These are phyloP conservation scores for Cataglyphis albicans DNA, from an alignment of 2,888 invertebrate species.

Conservation along the genomic window DNA sequence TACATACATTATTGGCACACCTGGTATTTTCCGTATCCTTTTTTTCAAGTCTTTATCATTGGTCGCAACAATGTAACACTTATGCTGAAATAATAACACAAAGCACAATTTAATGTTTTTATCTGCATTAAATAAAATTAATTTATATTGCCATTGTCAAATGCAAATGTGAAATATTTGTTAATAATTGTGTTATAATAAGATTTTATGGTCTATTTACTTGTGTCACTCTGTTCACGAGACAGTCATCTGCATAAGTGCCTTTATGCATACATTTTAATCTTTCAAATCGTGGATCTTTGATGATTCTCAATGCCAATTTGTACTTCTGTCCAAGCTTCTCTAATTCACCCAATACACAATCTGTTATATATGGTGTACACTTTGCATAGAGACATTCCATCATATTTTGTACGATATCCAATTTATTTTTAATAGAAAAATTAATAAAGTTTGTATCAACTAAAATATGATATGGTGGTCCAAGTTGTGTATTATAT, in stretches of 20 bases:
- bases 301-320: constrained; percentile 97
- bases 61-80: constrained; percentile 99
- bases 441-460: constrained; percentile 99
- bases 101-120: not conserved
- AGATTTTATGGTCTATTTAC: constrained; percentile 82
- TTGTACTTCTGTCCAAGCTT: constrained; percentile 98
- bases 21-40: constrained; percentile 98
- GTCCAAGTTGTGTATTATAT: constrained; percentile 99
- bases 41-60: constrained; percentile 99
- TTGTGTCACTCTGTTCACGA: constrained; percentile 97
- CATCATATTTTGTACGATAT: constrained; percentile 99
- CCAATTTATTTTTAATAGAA: constrained; percentile 98
- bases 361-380: constrained; percentile 99
- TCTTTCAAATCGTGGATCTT: constrained; percentile 97
- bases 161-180: not conserved
- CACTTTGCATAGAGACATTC: constrained; percentile 99
- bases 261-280: constrained; percentile 98
- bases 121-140: not conserved
- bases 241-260: constrained; percentile 99
- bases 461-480: constrained; percentile 97
- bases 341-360: constrained; percentile 98
- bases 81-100: constrained; percentile 89
- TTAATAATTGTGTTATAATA: not conserved
- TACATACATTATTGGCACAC: constrained; percentile 99
- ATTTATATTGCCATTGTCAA: not conserved